Base-by-base conservation (phyloP, 2,888 invertebrate genomes). In the Falcaria lacertinaria region DNA sequence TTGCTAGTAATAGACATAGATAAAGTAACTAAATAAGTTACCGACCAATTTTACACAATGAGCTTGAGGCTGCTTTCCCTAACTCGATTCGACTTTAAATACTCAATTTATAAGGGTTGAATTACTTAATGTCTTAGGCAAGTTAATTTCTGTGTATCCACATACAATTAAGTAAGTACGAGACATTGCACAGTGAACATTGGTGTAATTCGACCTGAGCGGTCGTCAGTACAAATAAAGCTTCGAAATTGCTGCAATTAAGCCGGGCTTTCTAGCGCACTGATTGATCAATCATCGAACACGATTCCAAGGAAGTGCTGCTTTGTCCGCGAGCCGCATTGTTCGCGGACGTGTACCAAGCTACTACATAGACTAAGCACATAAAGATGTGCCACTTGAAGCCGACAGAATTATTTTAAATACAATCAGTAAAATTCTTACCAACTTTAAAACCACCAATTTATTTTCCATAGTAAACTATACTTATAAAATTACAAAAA, bases 251-350 rank as follows among this genome's bases (percentile, higher is more conserved):
- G 79, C 69, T 59, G 73, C 78, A 84, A 88, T 89, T 85, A 87
- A 78, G 79, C 61, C 55, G 55, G 70, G 77, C 79, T 81, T 82
- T 84, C 86, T 80, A 87, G 80, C 82, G 73, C 80, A 80, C 71
- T 81, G 83, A 88, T 87, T 87, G 87, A 81, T 86, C 87, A 84
- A 89, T 88, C 87, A 86, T 80, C 77, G 81, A 67, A 67, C 69
- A 61, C 67, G 77, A 75, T 78, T 80, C 72, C 74, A 75, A 79
- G 78, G 77, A 75, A 82, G 74, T 70, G 67, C 72, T 77, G 78
- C 73, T 80, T 76, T 76, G 78, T 78, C 68, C 69, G 59, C 62
- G 52, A 60, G 64, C 64, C 71, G 71, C 67, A 73, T 72, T 74
- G 75, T 75, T 60, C 63, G 69, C 54, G 76, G 74, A 83, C 83